Evolutionary conservation across 2,797 vertebrate genomes (phyloP).

Genomic region (Bovichtus diacanthus): DNA sequence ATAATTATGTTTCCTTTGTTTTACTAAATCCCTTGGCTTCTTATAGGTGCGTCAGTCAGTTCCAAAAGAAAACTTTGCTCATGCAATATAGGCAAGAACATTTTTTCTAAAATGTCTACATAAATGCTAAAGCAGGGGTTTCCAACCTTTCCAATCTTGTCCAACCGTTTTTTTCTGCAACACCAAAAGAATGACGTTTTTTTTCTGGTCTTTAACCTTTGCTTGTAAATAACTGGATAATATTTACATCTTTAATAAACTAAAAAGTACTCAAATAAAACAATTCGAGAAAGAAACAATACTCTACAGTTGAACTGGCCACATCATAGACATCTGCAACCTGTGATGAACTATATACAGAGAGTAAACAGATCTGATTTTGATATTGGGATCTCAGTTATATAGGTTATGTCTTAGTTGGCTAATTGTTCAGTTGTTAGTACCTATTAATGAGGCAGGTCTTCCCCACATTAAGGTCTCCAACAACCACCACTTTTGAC

Average conservation of each 20-base stretch:
- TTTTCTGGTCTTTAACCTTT: neutral
- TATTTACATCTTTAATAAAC: neutral
- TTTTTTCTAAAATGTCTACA: neutral
- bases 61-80: neutral
- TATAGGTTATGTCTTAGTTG: neutral
- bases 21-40: neutral
- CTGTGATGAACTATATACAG: too few species aligned
- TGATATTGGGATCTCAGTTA: neutral
- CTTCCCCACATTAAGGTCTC: conserved; percentile 94
- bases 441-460: conserved; percentile 95
- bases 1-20: too few species aligned
- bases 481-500: conserved; percentile 94
- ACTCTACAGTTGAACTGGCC: neutral
- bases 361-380: neutral
- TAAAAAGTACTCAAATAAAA: neutral
- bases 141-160: too few species aligned
- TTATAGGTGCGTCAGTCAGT: neutral
- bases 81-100: neutral
- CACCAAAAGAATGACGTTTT: too few species aligned
- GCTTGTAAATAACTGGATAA: neutral
- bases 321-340: neutral
- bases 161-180: too few species aligned
- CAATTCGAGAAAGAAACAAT: too few species aligned
- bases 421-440: neutral
- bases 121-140: neutral